Evolutionary conservation across 2,888 invertebrate genomes (phyloP).

Genomic region (Lysandra bellargus): DNA sequence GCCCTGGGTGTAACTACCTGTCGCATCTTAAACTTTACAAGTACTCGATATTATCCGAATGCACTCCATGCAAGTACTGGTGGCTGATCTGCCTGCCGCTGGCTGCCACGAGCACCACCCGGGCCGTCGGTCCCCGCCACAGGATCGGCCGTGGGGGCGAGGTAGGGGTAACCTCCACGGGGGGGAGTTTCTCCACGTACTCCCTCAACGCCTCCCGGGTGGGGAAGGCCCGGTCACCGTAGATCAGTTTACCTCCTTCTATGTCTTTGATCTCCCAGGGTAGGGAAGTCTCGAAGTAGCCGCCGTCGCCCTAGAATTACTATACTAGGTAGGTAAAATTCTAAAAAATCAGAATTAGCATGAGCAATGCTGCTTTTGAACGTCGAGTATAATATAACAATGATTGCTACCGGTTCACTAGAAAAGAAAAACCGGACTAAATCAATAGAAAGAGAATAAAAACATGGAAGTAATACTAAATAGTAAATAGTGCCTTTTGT

Average conservation of each 20-base stretch:
- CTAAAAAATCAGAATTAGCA: too few relatives aligned
- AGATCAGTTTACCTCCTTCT: constrained; percentile 47
- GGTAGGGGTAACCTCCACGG: constrained; percentile 40
- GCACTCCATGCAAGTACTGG: constrained; percentile 54
- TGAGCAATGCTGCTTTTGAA: background rate
- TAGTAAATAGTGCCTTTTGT: too few relatives aligned
- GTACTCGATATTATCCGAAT: constrained; percentile 55
- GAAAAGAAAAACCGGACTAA: too few relatives aligned
- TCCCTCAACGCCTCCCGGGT: constrained; percentile 52
- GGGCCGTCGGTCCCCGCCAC: constrained; percentile 45
- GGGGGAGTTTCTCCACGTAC: constrained; percentile 49
- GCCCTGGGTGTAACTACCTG: too few relatives aligned
- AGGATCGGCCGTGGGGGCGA: constrained; percentile 49
- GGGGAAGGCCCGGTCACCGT: constrained; percentile 59
- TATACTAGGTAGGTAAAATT: background rate
- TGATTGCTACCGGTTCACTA: too few relatives aligned
- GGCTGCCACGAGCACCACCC: constrained; percentile 53
- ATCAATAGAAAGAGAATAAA: too few relatives aligned
- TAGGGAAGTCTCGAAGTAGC: constrained; percentile 64
- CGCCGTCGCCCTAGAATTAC: constrained; percentile 65
- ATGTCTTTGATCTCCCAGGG: constrained; percentile 53
- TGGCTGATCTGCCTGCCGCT: constrained; percentile 60
- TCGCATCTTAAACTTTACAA: constrained; percentile 45
- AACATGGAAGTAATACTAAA: too few relatives aligned
- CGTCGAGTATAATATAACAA: too few relatives aligned